A percentile compares a stretch with the other conserved stretches of the same genome.
These are phyloP conservation scores for Amiota minor DNA, from an alignment of 2,888 invertebrate species.

Conservation along the genomic window DNA sequence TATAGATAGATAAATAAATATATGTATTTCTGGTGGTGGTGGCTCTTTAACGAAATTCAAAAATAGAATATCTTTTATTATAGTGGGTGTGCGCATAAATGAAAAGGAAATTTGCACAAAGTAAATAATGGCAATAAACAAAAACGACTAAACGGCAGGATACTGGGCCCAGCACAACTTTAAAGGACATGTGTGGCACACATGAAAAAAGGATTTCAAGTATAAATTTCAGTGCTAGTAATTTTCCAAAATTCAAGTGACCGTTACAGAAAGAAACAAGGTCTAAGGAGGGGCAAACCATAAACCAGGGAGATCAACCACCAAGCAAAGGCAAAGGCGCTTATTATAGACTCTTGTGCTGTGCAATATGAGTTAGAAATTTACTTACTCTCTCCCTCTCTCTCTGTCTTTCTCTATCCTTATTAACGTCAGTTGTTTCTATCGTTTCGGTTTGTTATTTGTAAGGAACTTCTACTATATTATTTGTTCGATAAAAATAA, in stretches of 20 bases:
- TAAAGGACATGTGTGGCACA: conserved; percentile 51
- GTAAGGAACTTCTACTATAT: too few relatives aligned
- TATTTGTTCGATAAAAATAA: too few relatives aligned
- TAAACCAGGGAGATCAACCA: not conserved
- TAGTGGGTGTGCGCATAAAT: too few relatives aligned
- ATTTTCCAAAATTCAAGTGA: conserved; percentile 14
- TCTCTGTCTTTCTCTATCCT: too few relatives aligned
- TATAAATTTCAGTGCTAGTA: not conserved
- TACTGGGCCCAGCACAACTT: conserved; percentile 18
- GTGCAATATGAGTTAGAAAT: conserved; percentile 4
- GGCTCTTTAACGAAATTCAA: conserved; percentile 8
- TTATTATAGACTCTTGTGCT: not conserved
- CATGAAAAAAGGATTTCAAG: conserved; percentile 39
- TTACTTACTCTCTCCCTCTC: too few relatives aligned
- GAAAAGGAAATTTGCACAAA: conserved; percentile 31
- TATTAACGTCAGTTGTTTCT: too few relatives aligned
- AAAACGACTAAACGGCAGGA: conserved; percentile 34
- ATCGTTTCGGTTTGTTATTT: too few relatives aligned
- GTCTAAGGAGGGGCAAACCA: not conserved
- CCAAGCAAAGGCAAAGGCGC: not conserved
- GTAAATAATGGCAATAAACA: conserved; percentile 40
- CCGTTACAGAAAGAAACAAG: not conserved
- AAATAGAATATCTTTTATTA: too few relatives aligned
- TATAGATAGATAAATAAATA: too few relatives aligned
- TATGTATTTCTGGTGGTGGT: too few relatives aligned